phyloP scores from a whole-genome alignment of 1,140 invertebrate genomes.

The Diabrotica undecimpunctata region DNA sequence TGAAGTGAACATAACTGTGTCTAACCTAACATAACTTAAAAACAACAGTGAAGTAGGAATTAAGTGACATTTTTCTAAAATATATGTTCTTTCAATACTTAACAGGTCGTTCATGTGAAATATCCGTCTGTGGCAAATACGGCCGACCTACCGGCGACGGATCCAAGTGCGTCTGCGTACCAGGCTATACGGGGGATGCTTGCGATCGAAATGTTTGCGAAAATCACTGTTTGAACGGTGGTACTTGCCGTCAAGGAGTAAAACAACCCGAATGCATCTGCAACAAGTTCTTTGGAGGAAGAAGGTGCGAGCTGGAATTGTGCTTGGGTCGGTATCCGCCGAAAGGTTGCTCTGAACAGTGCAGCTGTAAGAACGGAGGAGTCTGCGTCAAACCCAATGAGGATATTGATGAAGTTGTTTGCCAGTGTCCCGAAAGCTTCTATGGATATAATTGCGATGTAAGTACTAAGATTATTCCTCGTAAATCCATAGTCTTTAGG shows the following conservation, averaged over 20 bases:
- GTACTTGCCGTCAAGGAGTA: conserved; percentile 42
- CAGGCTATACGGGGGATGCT: conserved; percentile 53
- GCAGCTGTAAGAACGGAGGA: conserved; percentile 28
- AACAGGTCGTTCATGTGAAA: conserved; percentile 33
- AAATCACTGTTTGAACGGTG: conserved; percentile 57
- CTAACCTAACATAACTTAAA: background rate
- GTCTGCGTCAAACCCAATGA: conserved; percentile 20
- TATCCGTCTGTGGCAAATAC: conserved; percentile 31
- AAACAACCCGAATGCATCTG: conserved; percentile 49
- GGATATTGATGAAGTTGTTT: conserved; percentile 38
- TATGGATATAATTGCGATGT: conserved; percentile 54
- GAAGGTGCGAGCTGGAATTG: conserved; percentile 47
- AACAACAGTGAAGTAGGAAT: background rate
- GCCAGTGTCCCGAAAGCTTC: conserved; percentile 50
- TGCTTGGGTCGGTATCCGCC: conserved; percentile 27
- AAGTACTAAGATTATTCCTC: conserved; percentile 21
- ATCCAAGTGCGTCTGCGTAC: conserved; percentile 47
- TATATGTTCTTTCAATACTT: conserved; percentile 14
- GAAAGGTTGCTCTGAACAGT: conserved; percentile 7
- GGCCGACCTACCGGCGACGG: conserved; percentile 30
- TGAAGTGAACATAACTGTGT: background rate
- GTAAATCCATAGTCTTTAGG: too few species aligned
- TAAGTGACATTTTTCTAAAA: background rate
- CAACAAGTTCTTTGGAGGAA: conserved; percentile 46
- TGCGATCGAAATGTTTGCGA: conserved; percentile 57